Evolutionary conservation across 1,140 invertebrate species (phyloP).

Genomic region (Euwallacea similis): DNA sequence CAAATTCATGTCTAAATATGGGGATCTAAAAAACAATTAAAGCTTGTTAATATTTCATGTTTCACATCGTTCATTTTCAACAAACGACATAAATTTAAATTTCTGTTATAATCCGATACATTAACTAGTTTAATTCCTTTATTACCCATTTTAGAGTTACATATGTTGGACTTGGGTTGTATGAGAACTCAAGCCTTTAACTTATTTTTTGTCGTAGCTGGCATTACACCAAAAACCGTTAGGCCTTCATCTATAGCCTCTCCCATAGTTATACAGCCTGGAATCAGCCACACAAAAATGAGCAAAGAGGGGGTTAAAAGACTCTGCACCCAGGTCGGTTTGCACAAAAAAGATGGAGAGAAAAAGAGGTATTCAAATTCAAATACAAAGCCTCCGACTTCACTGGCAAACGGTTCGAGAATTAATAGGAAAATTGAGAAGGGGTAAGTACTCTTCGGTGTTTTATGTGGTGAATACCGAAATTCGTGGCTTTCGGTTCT

Average conservation of each 20-base stretch:
- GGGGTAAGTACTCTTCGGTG: neutral
- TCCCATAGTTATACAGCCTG: slow-evolving; percentile 12
- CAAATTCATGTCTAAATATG: no score
- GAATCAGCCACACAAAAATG: slow-evolving; percentile 1
- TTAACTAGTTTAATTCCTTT: no score
- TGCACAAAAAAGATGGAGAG: neutral
- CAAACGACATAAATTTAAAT: no score
- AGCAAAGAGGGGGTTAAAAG: slow-evolving; percentile 7
- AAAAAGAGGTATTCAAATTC: neutral
- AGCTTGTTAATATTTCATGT: no score
- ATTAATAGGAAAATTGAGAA: neutral
- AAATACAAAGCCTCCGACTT: neutral
- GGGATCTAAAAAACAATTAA: no score
- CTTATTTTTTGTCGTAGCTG: slow-evolving; percentile 2
- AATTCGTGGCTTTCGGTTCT: neutral
- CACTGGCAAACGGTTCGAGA: neutral
- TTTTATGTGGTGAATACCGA: neutral
- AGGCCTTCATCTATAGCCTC: slow-evolving; percentile 7
- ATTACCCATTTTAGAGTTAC: no score
- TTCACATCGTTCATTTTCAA: no score
- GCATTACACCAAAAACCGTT: slow-evolving; percentile 13
- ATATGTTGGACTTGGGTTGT: no score
- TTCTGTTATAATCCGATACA: no score
- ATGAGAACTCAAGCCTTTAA: no score
- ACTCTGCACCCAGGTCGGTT: neutral